Evolutionary conservation across 2,797 vertebrate species (phyloP), one percentile per base, ranked within the genome.

Genomic region (Sphenopsis melanotis): DNA sequence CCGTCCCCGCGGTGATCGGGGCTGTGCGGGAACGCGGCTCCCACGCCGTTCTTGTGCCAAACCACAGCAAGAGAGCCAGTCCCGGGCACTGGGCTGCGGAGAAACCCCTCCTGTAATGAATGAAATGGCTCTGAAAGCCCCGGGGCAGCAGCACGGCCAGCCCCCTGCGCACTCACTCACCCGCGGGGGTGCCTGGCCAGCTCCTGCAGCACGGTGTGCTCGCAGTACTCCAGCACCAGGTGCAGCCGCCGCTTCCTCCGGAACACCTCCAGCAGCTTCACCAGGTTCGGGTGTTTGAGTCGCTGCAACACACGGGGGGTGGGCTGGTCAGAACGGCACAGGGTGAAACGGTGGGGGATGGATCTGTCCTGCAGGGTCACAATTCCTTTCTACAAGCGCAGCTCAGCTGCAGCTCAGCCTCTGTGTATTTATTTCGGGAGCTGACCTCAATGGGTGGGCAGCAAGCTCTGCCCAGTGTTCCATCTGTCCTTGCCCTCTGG

Each of bases 221-320:
- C 99, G 4, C 99, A 99, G 97, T 99, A 99, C 76, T 99, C 99
- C 5, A 99, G 99, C 79, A 99, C 99, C 69, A 99, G 97, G 95
- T 99, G 99, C 41, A 99, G 98, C 87, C 98, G 99, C 88, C 99
- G 93, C 80, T 99, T 99, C 50, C 98, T 98, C 37, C 99, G 97
- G 93, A 99, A 99, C 93, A 99, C 99, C 59, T 99, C 99, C 47
- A 99, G 98, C 83, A 99, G 98, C 83, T 98, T 99, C 76, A 99
- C 99, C 82, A 99, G 98, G 97, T 99, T 99, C 94, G 98, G 98
- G 93, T 99, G 99, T 69, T 99, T 99, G 95, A 99, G 98, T 98
- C 98, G 99, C 99, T 99, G 98, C 36, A 89, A 96, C 30, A 95
- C 39, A 89, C 49, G 92, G 70, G 10, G 11, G 50, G 17, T 2